These are phyloP conservation scores for Crocidura indochinensis DNA, from an alignment of 2,797 vertebrate species.

Conservation along the genomic window DNA sequence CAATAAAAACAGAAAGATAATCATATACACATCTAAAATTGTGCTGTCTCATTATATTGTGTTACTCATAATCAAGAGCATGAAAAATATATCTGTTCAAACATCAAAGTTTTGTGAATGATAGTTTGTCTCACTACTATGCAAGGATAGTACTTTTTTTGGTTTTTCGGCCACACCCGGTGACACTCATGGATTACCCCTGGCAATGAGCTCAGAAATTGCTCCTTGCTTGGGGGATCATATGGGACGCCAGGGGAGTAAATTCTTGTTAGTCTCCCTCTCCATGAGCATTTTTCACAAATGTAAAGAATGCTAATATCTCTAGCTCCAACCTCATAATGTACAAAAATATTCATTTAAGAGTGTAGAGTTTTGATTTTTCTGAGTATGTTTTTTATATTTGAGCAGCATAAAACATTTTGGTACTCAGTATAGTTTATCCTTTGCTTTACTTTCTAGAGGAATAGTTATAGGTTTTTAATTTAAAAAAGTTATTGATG, in stretches of 20 bases:
- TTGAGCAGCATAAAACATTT: neutral
- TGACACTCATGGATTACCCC: too few relatives aligned
- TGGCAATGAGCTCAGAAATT: too few relatives aligned
- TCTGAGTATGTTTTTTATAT: neutral
- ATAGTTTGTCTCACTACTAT: neutral
- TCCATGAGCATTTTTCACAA: neutral
- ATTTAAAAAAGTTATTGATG: too few relatives aligned
- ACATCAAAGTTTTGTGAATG: too few relatives aligned
- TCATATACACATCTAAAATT: too few relatives aligned
- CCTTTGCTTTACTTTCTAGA: neutral
- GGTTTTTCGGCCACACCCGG: too few relatives aligned
- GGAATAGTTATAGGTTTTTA: neutral
- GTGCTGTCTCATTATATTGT: too few relatives aligned
- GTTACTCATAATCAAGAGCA: too few relatives aligned
- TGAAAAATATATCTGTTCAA: too few relatives aligned
- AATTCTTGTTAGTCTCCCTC: neutral
- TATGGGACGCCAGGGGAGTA: neutral
- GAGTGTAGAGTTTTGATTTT: neutral
- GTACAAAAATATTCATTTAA: neutral
- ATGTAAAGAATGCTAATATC: neutral
- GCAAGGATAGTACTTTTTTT: too few relatives aligned
- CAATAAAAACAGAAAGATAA: too few relatives aligned
- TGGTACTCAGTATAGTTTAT: slow-evolving; percentile 3
- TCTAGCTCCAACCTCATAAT: neutral
- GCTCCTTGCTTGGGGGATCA: too few relatives aligned